Percentiles rank a stretch among this genome's conserved stretches.
phyloP scores from a whole-genome alignment of 2,113 vertebrate species.

The Rhynchomys soricoides region DNA sequence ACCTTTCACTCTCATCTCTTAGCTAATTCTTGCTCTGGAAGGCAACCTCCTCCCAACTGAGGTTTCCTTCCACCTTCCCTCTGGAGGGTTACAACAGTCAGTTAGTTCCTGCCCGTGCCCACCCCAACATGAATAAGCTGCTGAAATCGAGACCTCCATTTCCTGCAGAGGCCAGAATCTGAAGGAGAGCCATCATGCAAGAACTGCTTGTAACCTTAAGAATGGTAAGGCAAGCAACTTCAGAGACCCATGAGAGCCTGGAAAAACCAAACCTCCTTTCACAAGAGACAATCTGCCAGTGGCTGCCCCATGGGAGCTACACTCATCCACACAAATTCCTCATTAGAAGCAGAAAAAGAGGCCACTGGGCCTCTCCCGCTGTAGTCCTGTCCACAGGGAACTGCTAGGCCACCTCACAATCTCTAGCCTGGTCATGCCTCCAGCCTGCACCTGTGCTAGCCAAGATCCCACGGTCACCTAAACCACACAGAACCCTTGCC shows the following conservation, averaged over 20 bases:
- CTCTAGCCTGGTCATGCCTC: background rate
- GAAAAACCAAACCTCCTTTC: conserved; percentile 41
- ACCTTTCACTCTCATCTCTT: background rate
- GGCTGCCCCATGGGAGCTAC: background rate
- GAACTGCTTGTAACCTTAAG: background rate
- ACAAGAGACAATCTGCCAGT: background rate
- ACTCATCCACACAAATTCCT: background rate
- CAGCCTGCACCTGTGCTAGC: background rate
- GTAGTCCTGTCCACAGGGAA: background rate
- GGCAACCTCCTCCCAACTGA: background rate
- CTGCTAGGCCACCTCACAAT: background rate
- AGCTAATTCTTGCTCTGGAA: background rate
- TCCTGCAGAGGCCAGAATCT: background rate
- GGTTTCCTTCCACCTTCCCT: background rate
- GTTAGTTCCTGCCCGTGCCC: background rate
- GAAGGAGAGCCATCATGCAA: background rate
- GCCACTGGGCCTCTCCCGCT: background rate
- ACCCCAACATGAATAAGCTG: background rate
- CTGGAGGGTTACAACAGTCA: background rate
- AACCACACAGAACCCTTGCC: background rate
- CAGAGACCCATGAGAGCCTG: conserved; percentile 7
- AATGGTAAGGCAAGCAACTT: background rate
- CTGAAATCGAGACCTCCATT: background rate
- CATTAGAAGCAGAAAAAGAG: conserved; percentile 41
- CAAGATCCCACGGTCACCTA: background rate